Evolutionary conservation across 1,140 invertebrate genomes (phyloP).

Genomic region (Psix sp.): DNA sequence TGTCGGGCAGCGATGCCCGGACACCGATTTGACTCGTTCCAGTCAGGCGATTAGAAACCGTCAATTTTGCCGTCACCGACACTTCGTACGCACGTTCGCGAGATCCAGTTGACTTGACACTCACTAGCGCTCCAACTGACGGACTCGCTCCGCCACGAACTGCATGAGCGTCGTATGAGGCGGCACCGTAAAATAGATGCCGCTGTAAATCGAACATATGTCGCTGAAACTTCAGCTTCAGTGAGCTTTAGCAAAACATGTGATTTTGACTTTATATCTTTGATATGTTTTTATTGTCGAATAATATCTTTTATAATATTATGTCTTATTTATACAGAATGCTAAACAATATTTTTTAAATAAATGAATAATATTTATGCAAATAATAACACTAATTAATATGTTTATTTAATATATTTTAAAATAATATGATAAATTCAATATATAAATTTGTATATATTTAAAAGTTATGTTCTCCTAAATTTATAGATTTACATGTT

Average conservation of each 20-base stretch:
- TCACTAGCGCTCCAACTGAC: constrained; percentile 23
- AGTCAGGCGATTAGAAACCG: constrained; percentile 7
- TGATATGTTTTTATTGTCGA: no score
- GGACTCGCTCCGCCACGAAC: constrained; percentile 13
- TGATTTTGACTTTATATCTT: no score
- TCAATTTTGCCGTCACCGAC: constrained; percentile 17
- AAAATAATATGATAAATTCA: no score
- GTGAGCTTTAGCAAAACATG: background rate
- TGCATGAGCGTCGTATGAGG: constrained; percentile 6
- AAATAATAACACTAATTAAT: no score
- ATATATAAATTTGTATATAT: no score
- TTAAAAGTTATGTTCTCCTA: no score
- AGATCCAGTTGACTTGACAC: constrained; percentile 25
- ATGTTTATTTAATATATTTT: no score
- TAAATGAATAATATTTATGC: no score
- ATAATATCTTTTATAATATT: no score
- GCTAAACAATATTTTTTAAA: no score
- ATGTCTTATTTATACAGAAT: no score
- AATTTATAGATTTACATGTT: no score
- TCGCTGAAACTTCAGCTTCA: background rate
- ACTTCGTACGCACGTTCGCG: constrained; percentile 17
- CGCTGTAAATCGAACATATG: background rate
- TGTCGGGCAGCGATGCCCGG: constrained; percentile 6
- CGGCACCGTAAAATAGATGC: background rate
- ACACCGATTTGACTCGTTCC: constrained; percentile 11